Conservation (phyloP, 2,888 invertebrate genomes). For the Rhagophthalmus giganteus region DNA sequence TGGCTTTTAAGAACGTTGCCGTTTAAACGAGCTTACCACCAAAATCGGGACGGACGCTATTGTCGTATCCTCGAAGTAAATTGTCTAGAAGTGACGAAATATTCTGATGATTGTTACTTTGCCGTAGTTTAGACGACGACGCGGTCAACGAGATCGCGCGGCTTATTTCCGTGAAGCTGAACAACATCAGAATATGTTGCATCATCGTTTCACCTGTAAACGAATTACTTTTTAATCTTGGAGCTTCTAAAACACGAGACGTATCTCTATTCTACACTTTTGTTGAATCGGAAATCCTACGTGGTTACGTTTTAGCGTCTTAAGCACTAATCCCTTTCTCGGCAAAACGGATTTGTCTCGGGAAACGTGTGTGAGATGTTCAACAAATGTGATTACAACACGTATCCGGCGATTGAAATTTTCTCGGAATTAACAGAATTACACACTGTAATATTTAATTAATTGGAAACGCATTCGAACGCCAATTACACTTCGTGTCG, state of each 20-base stretch:
- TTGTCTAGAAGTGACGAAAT: constrained; percentile 75
- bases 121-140: constrained; percentile 40
- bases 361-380: constrained; percentile 18
- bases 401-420: constrained; percentile 1
- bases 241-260: constrained; percentile 11
- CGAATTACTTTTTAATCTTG: constrained; percentile 17
- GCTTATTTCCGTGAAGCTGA: constrained; percentile 16
- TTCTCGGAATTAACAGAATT: constrained; percentile 4
- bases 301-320: constrained; percentile 14
- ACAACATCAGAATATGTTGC: constrained; percentile 13
- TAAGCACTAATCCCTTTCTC: constrained; percentile 19
- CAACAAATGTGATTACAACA: constrained; percentile 17
- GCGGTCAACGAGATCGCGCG: constrained; percentile 27
- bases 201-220: constrained; percentile 26
- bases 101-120: constrained; percentile 72
- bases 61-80: constrained; percentile 77
- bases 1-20: no score
- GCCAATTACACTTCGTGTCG: constrained; percentile 4
- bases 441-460: constrained; percentile 12
- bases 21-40: constrained; percentile 66
- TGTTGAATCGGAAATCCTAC: constrained; percentile 12
- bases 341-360: constrained; percentile 17
- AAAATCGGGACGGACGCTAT: constrained; percentile 77
- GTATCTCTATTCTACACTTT: constrained; percentile 6
- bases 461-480: constrained; percentile 15